These are phyloP conservation scores for Scartelaos histophorus DNA, from an alignment of 2,113 vertebrate species.

Conservation along the genomic window DNA sequence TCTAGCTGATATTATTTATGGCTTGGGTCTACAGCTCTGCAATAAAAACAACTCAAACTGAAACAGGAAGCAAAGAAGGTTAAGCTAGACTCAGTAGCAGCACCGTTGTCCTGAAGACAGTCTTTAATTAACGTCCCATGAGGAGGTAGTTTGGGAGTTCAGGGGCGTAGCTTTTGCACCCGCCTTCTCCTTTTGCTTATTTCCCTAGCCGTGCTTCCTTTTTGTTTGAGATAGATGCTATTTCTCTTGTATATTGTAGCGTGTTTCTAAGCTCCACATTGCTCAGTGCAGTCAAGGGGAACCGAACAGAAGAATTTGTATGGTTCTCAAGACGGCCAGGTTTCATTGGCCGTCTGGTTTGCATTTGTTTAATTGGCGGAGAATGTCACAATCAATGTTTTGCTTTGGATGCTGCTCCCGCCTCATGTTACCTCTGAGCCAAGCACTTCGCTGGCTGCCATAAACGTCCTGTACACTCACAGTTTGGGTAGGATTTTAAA, in stretches of 20 bases:
- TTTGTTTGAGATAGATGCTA: conserved; percentile 14
- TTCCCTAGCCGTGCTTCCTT: conserved; percentile 28
- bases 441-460: conserved; percentile 46
- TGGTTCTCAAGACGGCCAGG: conserved; percentile 64
- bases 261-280: conserved; percentile 27
- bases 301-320: conserved; percentile 52
- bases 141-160: conserved; percentile 29
- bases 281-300: conserved; percentile 40
- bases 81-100: conserved; percentile 11
- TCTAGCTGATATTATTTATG: neutral
- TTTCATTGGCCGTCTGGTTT: conserved; percentile 70
- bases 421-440: conserved; percentile 59
- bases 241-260: conserved; percentile 39
- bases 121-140: conserved; percentile 56
- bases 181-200: conserved; percentile 15
- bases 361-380: conserved; percentile 71
- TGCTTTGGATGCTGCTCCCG: conserved; percentile 59
- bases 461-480: conserved; percentile 25
- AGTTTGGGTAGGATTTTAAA: neutral
- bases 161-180: conserved; percentile 17
- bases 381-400: conserved; percentile 74
- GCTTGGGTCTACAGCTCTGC: neutral
- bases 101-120: conserved; percentile 46
- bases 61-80: conserved; percentile 29
- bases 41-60: neutral